These are phyloP conservation scores for Echinometra lucunter DNA, from an alignment of 53 echinoderm and acorn worm genomes.

Conservation along the genomic window DNA sequence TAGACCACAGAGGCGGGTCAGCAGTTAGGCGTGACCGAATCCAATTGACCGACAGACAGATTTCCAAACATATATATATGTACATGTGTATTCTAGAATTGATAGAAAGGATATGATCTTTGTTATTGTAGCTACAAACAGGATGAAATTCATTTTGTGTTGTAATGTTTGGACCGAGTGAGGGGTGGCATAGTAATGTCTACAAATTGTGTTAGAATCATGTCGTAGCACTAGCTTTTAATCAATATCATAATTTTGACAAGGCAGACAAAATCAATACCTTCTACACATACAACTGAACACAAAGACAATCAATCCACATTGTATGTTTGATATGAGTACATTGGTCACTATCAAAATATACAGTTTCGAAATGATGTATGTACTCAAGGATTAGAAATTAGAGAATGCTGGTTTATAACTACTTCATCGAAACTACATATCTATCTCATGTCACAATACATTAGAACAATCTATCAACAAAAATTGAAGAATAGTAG, in stretches of 20 bases:
- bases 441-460: no score
- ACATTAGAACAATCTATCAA: no score
- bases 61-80: no score
- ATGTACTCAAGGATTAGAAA: neutral
- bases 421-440: no score
- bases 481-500: no score
- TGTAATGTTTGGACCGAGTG: neutral
- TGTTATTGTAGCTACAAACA: no score
- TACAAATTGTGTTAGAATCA: neutral
- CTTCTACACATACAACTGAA: conserved; percentile 10
- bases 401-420: neutral
- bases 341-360: neutral
- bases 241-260: conserved; percentile 5
- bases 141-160: neutral
- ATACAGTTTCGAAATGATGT: neutral
- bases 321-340: neutral
- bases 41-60: no score
- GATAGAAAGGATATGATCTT: no score
- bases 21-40: no score
- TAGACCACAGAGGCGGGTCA: no score
- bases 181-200: neutral
- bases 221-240: neutral
- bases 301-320: neutral
- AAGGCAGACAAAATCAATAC: conserved; percentile 11
- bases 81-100: no score